A percentile compares a stretch with the other conserved stretches of the same genome.
These are phyloP conservation scores for Allobates femoralis DNA, from an alignment of 2,797 vertebrate species.

Conservation along the genomic window DNA sequence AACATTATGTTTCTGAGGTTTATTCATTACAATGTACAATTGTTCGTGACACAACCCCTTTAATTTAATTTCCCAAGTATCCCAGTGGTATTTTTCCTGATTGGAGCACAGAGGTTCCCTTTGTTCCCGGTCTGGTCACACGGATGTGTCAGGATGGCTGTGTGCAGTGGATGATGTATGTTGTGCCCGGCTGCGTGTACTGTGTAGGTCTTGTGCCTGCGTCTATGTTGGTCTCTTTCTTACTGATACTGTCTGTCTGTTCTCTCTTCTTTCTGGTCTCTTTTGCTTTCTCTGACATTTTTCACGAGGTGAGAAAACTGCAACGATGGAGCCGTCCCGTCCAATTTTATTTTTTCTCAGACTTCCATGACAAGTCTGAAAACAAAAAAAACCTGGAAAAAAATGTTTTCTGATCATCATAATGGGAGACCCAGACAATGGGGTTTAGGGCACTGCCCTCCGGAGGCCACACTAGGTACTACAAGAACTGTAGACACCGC, in stretches of 20 bases:
- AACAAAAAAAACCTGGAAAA: too few relatives aligned
- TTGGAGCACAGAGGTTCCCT: neutral
- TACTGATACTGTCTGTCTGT: slow-evolving; percentile 19
- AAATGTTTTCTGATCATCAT: too few relatives aligned
- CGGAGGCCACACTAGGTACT: too few relatives aligned
- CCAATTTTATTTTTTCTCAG: too few relatives aligned
- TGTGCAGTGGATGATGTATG: neutral
- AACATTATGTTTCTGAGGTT: too few relatives aligned
- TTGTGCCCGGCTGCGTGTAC: neutral
- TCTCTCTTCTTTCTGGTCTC: slow-evolving; percentile 4
- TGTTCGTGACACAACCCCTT: too few relatives aligned
- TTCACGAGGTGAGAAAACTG: slow-evolving; percentile 25
- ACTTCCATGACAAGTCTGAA: too few relatives aligned
- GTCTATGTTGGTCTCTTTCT: slow-evolving; percentile 53
- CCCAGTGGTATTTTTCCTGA: neutral
- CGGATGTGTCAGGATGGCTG: neutral
- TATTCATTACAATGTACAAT: too few relatives aligned
- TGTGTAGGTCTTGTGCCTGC: neutral
- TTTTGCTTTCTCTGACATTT: slow-evolving; percentile 22
- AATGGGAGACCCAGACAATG: too few relatives aligned
- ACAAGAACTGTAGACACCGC: too few relatives aligned
- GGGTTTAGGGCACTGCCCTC: too few relatives aligned
- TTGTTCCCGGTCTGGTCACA: neutral
- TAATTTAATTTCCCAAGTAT: neutral
- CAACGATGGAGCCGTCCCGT: neutral